Evolutionary conservation across 2,888 invertebrate genomes (phyloP), one percentile per base, ranked within the genome.

Genomic region (Caenorhabditis virilis): DNA sequence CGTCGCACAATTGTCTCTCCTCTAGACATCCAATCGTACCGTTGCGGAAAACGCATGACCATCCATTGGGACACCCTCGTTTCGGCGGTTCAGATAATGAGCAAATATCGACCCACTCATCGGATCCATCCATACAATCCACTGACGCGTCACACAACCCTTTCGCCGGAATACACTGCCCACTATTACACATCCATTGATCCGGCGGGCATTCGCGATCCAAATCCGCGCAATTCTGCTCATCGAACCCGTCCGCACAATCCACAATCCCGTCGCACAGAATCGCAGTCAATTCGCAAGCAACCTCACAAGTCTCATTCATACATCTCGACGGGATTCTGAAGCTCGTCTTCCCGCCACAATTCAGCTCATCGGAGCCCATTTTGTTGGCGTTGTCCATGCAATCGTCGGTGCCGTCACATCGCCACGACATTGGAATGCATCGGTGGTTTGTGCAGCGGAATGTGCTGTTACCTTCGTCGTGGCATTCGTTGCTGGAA

Each of bases 71-170:
- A 26, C 56, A 58, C 42, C 56, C 50, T 49, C 61, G 9, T 25
- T 30, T 54, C 18, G 62, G 62, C 27, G 51, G 56, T 26, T 62
- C 62, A 2, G 62, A 62, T 3, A 57, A 43, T 25, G 61, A 50
- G 38, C 57, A 58, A 25, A 52, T 39, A 18, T 50, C 51, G 6
- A 47, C 52, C 33, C 50, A 52, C 82, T 84, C 55, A 83, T 90
- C 90, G 1, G 88, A 88, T 52, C 88, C 88, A 84, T 91, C 90
- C 15, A 87, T 87, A 84, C 91, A 91, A 84, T 91, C 91, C 55
- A 88, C 87, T 6, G 61, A 52, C 13, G 87, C 88, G 85, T 91
- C 91, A 84, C 91, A 91, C 47, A 90, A 88, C 91, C 91, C 91
- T 22, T 39, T 46, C 18, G 55, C 69, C 15, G 85, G 84, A 58